These are phyloP conservation scores for Athrips mouffetella DNA, from an alignment of 2,888 invertebrate genomes.

Conservation along the genomic window DNA sequence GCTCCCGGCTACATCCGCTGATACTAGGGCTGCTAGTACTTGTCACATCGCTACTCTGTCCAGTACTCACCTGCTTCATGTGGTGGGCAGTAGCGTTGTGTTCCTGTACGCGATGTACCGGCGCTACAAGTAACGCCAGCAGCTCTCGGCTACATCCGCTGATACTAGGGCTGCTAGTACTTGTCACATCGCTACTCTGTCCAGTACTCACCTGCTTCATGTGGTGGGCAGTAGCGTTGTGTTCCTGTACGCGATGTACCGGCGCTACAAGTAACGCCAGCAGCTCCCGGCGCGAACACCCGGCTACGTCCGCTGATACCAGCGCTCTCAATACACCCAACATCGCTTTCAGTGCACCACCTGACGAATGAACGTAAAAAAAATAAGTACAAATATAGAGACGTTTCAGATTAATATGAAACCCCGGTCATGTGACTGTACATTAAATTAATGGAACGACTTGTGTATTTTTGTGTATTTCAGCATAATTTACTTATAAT, in stretches of 20 bases:
- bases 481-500: too few relatives aligned
- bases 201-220: conserved; percentile 80
- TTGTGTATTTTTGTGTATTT: too few relatives aligned
- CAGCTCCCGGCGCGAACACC: conserved; percentile 89
- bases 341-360: conserved; percentile 93
- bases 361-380: conserved; percentile 51
- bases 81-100: conserved; percentile 72
- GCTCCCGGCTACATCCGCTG: conserved; percentile 87
- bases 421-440: too few relatives aligned
- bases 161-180: conserved; percentile 94
- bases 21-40: conserved; percentile 93
- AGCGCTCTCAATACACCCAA: conserved; percentile 95
- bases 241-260: conserved; percentile 70
- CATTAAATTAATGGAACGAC: too few relatives aligned
- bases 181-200: conserved; percentile 93
- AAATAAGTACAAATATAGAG: too few relatives aligned
- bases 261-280: conserved; percentile 87
- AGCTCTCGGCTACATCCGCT: conserved; percentile 88
- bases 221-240: conserved; percentile 71
- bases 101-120: conserved; percentile 75
- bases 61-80: conserved; percentile 82
- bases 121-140: conserved; percentile 85
- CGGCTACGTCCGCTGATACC: conserved; percentile 88
- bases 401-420: too few relatives aligned
- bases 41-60: conserved; percentile 94